Conservation (phyloP, 37 sponge, comb jelly and placozoan species). For the Petrosia ficiformis region DNA sequence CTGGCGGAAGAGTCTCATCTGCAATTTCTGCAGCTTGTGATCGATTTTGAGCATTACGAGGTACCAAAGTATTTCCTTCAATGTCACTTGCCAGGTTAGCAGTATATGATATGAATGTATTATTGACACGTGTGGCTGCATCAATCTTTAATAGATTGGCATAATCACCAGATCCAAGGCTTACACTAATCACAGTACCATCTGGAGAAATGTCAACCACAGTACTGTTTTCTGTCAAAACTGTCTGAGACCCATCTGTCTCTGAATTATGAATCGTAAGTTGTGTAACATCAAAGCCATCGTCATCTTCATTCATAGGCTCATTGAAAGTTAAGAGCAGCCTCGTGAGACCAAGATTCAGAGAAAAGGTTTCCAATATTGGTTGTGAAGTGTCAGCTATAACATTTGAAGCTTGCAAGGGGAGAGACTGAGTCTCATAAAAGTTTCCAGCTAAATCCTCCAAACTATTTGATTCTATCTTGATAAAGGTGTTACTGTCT, state of each 20-base stretch:
- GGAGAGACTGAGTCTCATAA: slow-evolving; percentile 10
- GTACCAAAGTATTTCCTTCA: slow-evolving; percentile 24
- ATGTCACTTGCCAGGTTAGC: slow-evolving; percentile 34
- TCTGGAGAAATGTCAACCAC: slow-evolving; percentile 57
- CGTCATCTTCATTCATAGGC: slow-evolving; percentile 36
- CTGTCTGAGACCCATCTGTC: background rate
- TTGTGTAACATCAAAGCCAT: background rate
- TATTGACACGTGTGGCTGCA: slow-evolving; percentile 44
- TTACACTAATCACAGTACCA: slow-evolving; percentile 48
- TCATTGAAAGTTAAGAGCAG: slow-evolving; percentile 78
- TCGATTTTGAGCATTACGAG: slow-evolving; percentile 9
- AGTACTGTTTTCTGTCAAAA: slow-evolving; percentile 16
- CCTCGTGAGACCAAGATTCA: slow-evolving; percentile 71
- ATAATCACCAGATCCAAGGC: slow-evolving; percentile 40
- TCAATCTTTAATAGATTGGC: background rate
- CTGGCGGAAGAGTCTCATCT: slow-evolving; percentile 71
- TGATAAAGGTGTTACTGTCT: slow-evolving; percentile 47
- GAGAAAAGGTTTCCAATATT: slow-evolving; percentile 37
- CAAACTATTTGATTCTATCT: slow-evolving; percentile 34
- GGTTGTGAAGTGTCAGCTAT: slow-evolving; percentile 49
- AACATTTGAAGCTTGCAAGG: slow-evolving; percentile 39
- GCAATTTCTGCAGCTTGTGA: slow-evolving; percentile 50
- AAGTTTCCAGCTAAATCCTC: slow-evolving; percentile 48
- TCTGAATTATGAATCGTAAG: slow-evolving; percentile 26
- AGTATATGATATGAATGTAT: slow-evolving; percentile 60